These are phyloP conservation scores for Cybosia mesomella DNA, from an alignment of 2,888 invertebrate genomes.

Conservation along the genomic window DNA sequence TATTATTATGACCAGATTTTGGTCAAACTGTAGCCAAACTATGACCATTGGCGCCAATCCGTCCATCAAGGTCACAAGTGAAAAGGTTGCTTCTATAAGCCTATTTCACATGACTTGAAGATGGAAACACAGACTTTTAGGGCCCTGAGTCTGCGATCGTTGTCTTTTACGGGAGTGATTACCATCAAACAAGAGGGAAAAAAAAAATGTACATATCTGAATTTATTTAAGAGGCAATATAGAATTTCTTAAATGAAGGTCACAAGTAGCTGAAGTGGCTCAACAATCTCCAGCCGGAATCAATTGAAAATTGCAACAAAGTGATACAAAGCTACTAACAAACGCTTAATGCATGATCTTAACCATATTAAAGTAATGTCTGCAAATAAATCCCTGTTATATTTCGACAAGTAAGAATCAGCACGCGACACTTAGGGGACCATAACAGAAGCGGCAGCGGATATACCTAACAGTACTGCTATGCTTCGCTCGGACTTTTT, in stretches of 20 bases:
- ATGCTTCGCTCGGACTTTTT: neutral
- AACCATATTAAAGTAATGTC: constrained; percentile 51
- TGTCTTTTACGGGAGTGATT: too few species aligned
- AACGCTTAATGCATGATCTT: constrained; percentile 47
- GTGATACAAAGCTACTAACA: constrained; percentile 55
- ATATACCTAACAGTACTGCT: neutral
- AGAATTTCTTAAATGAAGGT: neutral
- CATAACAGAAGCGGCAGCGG: constrained; percentile 28
- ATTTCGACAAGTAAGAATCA: constrained; percentile 68
- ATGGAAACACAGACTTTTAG: too few species aligned
- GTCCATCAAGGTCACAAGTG: too few species aligned
- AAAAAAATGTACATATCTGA: too few species aligned
- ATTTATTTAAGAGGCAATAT: too few species aligned
- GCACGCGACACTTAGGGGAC: constrained; percentile 62
- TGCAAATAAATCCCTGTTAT: constrained; percentile 67
- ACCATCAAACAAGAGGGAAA: too few species aligned
- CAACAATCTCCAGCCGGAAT: constrained; percentile 40
- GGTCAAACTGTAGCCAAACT: too few species aligned
- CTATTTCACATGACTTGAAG: too few species aligned
- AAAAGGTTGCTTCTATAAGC: too few species aligned
- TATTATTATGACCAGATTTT: too few species aligned
- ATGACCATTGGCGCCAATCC: too few species aligned
- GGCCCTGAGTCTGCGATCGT: too few species aligned
- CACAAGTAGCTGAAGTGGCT: constrained; percentile 13
- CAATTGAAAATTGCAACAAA: constrained; percentile 54